A percentile compares a stretch with the other conserved stretches of the same genome.
Evolutionary conservation across 2,797 vertebrate species (phyloP).

Genomic region (Onychomys arenicola): DNA sequence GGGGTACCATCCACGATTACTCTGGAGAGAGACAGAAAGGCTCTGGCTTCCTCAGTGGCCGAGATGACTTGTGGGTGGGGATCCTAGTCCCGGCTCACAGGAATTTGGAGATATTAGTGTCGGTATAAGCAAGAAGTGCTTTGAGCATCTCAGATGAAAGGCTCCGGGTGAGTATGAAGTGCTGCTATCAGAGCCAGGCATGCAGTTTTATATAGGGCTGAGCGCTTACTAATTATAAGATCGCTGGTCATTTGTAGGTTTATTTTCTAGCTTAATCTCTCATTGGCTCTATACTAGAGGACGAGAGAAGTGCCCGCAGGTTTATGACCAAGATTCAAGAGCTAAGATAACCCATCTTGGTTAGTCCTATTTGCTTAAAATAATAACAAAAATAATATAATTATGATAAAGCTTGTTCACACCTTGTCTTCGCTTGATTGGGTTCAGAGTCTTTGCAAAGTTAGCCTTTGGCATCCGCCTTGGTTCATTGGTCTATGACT

Average conservation of each 20-base stretch:
- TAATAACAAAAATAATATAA: conserved; percentile 64
- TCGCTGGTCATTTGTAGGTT: conserved; percentile 66
- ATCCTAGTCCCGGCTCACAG: neutral
- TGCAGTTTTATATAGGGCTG: conserved; percentile 34
- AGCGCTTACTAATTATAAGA: conserved; percentile 69
- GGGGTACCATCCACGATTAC: neutral
- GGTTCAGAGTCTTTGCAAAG: conserved; percentile 29
- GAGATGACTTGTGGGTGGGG: neutral
- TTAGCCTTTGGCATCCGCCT: neutral
- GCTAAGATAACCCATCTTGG: conserved; percentile 17
- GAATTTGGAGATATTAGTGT: conserved; percentile 28
- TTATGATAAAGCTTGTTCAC: conserved; percentile 41
- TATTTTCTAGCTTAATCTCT: conserved; percentile 65
- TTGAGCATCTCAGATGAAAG: conserved; percentile 67
- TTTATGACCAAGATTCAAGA: conserved; percentile 63
- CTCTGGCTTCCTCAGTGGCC: neutral
- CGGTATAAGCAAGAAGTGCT: conserved; percentile 35
- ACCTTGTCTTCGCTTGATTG: conserved; percentile 49
- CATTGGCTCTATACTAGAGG: conserved; percentile 35
- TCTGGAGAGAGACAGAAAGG: neutral
- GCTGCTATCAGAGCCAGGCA: conserved; percentile 42
- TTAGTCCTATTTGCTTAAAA: conserved; percentile 66
- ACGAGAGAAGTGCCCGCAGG: conserved; percentile 33
- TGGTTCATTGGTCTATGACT: conserved; percentile 19
- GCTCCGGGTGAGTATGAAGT: conserved; percentile 20